Base-by-base conservation (phyloP, 2,888 invertebrate genomes). In the Zaprionus obscuricornis region DNA sequence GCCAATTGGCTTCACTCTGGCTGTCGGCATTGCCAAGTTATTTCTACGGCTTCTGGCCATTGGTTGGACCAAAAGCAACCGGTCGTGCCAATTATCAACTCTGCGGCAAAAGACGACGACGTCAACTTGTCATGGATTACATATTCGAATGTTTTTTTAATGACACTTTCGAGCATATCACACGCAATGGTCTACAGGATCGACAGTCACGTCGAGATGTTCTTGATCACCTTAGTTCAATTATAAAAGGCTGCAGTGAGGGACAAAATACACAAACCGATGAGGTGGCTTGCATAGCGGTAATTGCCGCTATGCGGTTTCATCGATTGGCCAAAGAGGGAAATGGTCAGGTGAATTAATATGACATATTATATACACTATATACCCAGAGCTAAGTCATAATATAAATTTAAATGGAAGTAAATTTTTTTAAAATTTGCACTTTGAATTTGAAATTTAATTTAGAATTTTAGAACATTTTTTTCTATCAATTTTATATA, bases 141-240 rank as follows among this genome's bases (percentile, higher is more conserved):
- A 92, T 95, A 74, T 93, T 96, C 90, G 94, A 95, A 72, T 94
- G 93, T 87, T 96, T 96, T 90, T 95, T 95, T 83, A 95, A 96
- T 71, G 92, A 93, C 86, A 92, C 95, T 37, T 95, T 96, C 85
- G 91, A 92, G 72, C 92, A 92, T 74, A 91, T 95, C 87, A 93
- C 94, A 45, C 92, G 96, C 6, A 95, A 94, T 89, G 93, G 93
- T 72, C 91, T 96, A 45, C 94, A 94, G 71, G 94, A 94, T 43
- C 92, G 95, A 18, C 92, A 93, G 76, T 95, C 94, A 76, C 92
- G 96, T 24, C 91, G 93, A 24, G 92, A 94, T 79, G 91, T 96
- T 42, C 94, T 95, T 46, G 93, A 94, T 86, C 96, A 95, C 89
- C 93, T 96, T 78, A 94, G 93, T 84, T 93, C 95, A 11, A 92